phyloP scores from a whole-genome alignment of 2,113 vertebrate genomes.

The Tupaia tana region DNA sequence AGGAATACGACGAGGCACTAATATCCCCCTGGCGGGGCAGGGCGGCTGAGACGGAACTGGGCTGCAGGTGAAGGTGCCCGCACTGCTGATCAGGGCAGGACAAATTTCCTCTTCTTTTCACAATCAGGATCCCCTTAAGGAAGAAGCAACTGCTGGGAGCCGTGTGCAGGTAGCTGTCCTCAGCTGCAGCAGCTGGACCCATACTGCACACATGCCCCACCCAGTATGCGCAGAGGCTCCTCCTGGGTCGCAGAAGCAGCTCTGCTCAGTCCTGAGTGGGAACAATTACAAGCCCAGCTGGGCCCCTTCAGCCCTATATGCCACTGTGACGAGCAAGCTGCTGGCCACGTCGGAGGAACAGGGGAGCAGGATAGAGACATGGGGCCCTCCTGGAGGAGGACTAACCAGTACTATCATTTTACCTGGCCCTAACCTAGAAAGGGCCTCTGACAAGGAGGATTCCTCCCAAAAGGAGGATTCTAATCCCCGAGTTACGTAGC shows the following conservation, averaged over 20 bases:
- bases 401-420: background rate
- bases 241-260: background rate
- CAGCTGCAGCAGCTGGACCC: background rate
- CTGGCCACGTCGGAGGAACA: background rate
- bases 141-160: background rate
- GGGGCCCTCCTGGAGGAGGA: background rate
- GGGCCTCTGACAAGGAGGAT: background rate
- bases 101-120: background rate
- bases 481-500: background rate
- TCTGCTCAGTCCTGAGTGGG: slow-evolving; percentile 55
- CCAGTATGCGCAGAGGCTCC: background rate
- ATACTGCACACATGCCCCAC: background rate
- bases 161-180: background rate
- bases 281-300: slow-evolving; percentile 33
- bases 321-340: background rate
- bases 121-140: background rate
- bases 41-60: background rate
- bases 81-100: background rate
- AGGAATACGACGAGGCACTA: background rate
- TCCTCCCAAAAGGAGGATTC: background rate
- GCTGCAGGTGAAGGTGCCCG: background rate
- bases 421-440: background rate
- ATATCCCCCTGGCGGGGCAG: background rate
- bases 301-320: background rate
- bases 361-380: background rate